Conservation (phyloP, 2,797 vertebrate species). For the Enteromius viviparus region DNA sequence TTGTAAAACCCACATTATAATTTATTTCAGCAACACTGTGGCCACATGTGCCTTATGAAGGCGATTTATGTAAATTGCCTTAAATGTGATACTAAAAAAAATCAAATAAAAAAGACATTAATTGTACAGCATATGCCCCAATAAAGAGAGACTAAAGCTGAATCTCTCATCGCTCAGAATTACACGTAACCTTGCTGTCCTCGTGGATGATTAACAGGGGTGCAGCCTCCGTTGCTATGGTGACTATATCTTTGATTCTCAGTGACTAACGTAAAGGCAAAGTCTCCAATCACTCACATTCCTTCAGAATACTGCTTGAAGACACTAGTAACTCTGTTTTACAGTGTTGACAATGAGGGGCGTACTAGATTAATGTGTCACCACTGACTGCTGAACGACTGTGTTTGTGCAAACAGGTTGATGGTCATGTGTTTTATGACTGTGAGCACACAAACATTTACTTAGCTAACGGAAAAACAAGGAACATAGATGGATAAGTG, state of each 20-base stretch:
- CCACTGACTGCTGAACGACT: background rate
- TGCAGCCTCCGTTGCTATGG: slow-evolving; percentile 28
- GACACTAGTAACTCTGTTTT: slow-evolving; percentile 26
- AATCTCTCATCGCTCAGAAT: background rate
- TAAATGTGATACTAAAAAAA: background rate
- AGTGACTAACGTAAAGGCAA: slow-evolving; percentile 24
- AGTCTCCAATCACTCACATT: slow-evolving; percentile 12
- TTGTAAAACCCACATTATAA: background rate
- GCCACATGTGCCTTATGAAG: background rate
- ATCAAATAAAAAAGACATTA: background rate
- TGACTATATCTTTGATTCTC: slow-evolving; percentile 24
- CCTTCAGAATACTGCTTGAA: slow-evolving; percentile 21
- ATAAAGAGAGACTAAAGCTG: background rate
- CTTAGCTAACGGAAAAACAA: slow-evolving; percentile 24
- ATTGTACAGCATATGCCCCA: background rate
- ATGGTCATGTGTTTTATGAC: slow-evolving; percentile 51
- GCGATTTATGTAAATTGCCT: background rate
- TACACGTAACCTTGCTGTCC: background rate
- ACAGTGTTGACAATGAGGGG: slow-evolving; percentile 54
- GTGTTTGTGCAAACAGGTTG: slow-evolving; percentile 32
- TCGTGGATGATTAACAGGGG: slow-evolving; percentile 32
- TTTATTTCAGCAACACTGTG: background rate
- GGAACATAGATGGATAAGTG: background rate
- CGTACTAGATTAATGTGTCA: slow-evolving; percentile 27
- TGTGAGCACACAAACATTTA: slow-evolving; percentile 23